phyloP scores from a whole-genome alignment of 2,888 invertebrate species.

The Pammene aurita region DNA sequence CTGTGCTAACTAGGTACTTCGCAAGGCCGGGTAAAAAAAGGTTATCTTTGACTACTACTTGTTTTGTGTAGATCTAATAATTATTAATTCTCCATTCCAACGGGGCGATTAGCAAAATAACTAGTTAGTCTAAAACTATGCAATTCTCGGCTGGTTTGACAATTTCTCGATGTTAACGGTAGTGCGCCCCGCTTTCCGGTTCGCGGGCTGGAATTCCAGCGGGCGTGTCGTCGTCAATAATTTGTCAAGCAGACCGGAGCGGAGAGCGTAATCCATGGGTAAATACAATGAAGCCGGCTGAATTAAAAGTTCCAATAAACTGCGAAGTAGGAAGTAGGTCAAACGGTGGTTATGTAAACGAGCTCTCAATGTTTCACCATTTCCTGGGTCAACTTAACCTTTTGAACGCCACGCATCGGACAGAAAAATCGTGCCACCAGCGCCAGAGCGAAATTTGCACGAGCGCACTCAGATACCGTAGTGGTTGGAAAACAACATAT shows the following conservation, averaged over 20 bases:
- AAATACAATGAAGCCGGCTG: conserved; percentile 49
- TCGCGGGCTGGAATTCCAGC: conserved; percentile 67
- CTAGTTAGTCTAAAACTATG: conserved; percentile 16
- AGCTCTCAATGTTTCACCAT: conserved; percentile 25
- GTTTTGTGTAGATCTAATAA: not conserved
- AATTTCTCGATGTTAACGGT: conserved; percentile 75
- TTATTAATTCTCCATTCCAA: not conserved
- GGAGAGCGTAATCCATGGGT: conserved; percentile 48
- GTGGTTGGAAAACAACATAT: too few relatives aligned
- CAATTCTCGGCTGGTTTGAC: conserved; percentile 64
- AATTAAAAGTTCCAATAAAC: conserved; percentile 50
- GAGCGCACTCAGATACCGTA: too few relatives aligned
- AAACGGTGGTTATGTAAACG: conserved; percentile 37
- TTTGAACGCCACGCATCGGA: too few relatives aligned
- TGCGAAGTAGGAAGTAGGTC: conserved; percentile 41
- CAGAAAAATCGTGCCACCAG: too few relatives aligned
- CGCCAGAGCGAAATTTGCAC: too few relatives aligned
- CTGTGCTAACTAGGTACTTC: not conserved
- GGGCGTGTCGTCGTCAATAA: conserved; percentile 72
- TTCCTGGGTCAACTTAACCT: conserved; percentile 34
- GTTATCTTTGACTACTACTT: too few relatives aligned
- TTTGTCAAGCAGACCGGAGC: conserved; percentile 61
- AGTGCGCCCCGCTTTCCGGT: conserved; percentile 74
- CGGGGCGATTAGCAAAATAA: conserved; percentile 10
- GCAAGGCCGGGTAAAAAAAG: too few relatives aligned